A percentile compares a stretch with the other conserved stretches of the same genome.
phyloP scores from a whole-genome alignment of 2,113 vertebrate genomes.

The Prunella himalayana region DNA sequence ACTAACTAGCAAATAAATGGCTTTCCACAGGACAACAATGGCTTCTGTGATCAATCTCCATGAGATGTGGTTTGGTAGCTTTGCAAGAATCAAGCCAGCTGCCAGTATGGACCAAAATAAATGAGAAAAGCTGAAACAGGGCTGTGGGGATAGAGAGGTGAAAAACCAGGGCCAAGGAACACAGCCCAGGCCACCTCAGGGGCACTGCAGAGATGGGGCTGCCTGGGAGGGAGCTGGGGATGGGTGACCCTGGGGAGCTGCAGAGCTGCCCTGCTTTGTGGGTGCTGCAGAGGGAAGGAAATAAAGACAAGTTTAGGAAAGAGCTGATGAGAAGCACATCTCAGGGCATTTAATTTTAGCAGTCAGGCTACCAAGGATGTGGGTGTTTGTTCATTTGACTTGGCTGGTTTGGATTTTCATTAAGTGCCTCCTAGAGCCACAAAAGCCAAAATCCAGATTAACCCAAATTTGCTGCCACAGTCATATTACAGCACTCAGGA shows the following conservation, averaged over 20 bases:
- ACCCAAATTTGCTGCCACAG: neutral
- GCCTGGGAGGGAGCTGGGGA: neutral
- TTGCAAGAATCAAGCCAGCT: neutral
- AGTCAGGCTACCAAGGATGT: neutral
- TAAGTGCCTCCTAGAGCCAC: neutral
- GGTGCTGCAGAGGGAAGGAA: neutral
- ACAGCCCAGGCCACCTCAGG: neutral
- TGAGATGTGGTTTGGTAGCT: conserved; percentile 5
- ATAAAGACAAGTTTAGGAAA: neutral
- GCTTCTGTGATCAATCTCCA: neutral
- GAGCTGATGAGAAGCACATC: neutral
- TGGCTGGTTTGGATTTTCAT: neutral
- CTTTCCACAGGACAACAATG: neutral
- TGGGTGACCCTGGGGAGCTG: accelerated
- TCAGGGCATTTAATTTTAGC: neutral
- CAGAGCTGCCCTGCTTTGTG: neutral
- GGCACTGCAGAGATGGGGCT: neutral
- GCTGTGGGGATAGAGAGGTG: accelerated
- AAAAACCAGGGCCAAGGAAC: accelerated
- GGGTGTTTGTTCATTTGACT: neutral
- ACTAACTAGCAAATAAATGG: neutral
- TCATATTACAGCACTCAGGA: accelerated
- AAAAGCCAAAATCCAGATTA: neutral
- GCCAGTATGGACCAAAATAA: neutral
- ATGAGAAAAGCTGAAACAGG: neutral